Evolutionary conservation across 2,113 vertebrate genomes (phyloP), one percentile per base, ranked within the genome.

Genomic region (Mastomys coucha): DNA sequence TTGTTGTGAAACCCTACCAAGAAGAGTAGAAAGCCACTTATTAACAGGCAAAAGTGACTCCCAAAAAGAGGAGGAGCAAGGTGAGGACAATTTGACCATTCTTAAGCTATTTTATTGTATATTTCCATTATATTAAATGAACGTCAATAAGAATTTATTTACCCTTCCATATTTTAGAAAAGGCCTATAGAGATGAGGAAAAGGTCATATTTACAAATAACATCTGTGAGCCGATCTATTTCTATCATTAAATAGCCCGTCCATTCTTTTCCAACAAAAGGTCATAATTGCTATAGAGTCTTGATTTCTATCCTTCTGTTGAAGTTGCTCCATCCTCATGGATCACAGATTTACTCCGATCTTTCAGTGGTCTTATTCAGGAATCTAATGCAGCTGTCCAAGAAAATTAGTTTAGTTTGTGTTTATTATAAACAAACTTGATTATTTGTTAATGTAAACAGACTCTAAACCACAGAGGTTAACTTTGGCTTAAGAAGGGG

Each of bases 341-440:
- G 65, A 76, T 19, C 95, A 78, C n/a, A 19, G 80, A 92, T 69
- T 69, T 56, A 88, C 96, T 96, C 91, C 94, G 90, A 97, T 96
- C 89, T 81, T 87, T 89, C 3, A 19, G 80, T 31, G 60, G 86
- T 96, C 42, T 91, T 80, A 70, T 63, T 95, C 72, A 95, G 88
- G 53, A 92, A 91, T 53, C 51, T 93, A 72, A 93, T 93, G 19
- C 89, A 96, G 85, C 89, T 97, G 77, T 95, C 51, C 24, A 77
- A 96, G 39, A 88, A 22, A 39, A 73, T 73, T 67, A 67, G 26
- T 65, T 65, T 65, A 65, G 63, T 28, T 67, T 67, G 31, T 67
- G 63, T 26, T 67, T 31, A 93, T 88, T 93, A 94, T 53, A 97
- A 95, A 86, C 45, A 92, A 93, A 28, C 19, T 81, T 96, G 39